Evolutionary conservation across 1,140 invertebrate genomes (phyloP), one percentile per base, ranked within the genome.

Genomic region (Leucophenga varia): DNA sequence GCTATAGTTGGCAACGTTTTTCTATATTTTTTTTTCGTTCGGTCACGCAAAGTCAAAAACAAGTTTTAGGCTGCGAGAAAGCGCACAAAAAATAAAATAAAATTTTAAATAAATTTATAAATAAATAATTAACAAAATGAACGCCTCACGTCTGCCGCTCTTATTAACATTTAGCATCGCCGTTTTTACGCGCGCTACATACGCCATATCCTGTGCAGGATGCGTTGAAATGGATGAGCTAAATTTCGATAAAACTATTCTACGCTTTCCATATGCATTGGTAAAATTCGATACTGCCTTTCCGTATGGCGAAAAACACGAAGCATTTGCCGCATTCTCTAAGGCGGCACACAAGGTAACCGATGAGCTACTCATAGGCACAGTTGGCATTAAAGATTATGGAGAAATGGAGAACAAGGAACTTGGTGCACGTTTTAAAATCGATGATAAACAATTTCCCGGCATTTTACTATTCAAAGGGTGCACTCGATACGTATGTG

Each of bases 271-370:
- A 67, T 89, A 85, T 2, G 81, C 86, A 0, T 55, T 96, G 10
- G 87, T 97, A 0, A 97, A 97, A 76, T 95, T 97, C 74, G 94
- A 98, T 71, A 88, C 92, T 3, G 89, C 92, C 0, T 98, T 93
- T 80, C 94, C 95, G 0, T 97, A 96, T 74, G 94, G 94, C 1
- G 88, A 92, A 2, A 95, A 95, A 75, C 93, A 97, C 52, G 93
- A 97, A 57, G 86, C 89, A 22, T 98, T 87, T 76, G 85, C 84
- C 2, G 86, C 86, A 60, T 82, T 98, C 9, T 90, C 92, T 1
- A 84, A 85, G 57, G 82, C 87, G 13, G 80, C 57, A 2, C 61
- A 70, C 12, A 53, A 52, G 49, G 81, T 84, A 9, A 84, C 88
- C n/a, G 77, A 81, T 2, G 88, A 96, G 58, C 74, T 97, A 2